Percentiles rank a stretch among this genome's conserved stretches.
These are phyloP conservation scores for Beroe ovata DNA, from an alignment of 37 sponge, comb jelly and placozoan species.

Conservation along the genomic window DNA sequence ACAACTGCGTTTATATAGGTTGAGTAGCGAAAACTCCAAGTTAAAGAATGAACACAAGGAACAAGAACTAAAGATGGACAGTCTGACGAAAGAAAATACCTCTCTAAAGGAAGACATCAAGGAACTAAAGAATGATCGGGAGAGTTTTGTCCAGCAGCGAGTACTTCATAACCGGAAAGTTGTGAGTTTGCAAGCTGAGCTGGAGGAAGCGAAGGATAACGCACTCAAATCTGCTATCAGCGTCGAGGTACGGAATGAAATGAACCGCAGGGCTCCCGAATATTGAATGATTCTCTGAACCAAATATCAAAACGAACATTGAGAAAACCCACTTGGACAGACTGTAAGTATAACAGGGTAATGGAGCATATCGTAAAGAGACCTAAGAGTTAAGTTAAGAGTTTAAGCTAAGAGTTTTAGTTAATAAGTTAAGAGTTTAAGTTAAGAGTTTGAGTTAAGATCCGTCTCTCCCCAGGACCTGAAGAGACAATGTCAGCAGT, in stretches of 20 bases:
- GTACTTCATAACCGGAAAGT: background rate
- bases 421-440: too few relatives aligned
- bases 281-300: too few relatives aligned
- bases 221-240: background rate
- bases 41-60: background rate
- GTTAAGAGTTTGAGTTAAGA: too few relatives aligned
- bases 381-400: too few relatives aligned
- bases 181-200: background rate
- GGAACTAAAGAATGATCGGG: background rate
- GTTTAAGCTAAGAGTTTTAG: too few relatives aligned
- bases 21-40: background rate
- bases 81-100: background rate
- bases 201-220: slow-evolving; percentile 28
- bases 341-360: too few relatives aligned
- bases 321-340: too few relatives aligned
- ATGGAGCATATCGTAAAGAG: too few relatives aligned
- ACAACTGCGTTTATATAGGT: too few relatives aligned
- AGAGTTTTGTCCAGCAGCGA: slow-evolving; percentile 11
- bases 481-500: slow-evolving; percentile 19
- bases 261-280: background rate
- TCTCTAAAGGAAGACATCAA: background rate
- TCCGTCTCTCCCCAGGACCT: slow-evolving; percentile 33
- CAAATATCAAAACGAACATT: too few relatives aligned
- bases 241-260: slow-evolving; percentile 15
- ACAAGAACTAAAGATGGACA: background rate